Percentiles rank a stretch among this genome's conserved stretches.
phyloP scores from a whole-genome alignment of 2,113 vertebrate species.

The Syrrhaptes paradoxus region DNA sequence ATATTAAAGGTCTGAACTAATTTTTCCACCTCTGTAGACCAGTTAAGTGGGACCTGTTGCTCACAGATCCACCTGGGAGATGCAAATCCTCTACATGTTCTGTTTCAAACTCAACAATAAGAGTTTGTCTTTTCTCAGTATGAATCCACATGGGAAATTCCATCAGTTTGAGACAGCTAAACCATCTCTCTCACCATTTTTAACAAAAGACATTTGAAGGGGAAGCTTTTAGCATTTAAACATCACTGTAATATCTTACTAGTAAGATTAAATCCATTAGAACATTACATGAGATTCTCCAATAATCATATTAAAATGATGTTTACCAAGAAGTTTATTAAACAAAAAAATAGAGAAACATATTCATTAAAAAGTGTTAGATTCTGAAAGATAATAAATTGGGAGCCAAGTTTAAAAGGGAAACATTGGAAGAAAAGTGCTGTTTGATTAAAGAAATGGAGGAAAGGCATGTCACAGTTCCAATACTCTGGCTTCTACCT shows the following conservation, averaged over 20 bases:
- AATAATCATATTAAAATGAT: background rate
- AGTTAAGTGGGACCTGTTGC: background rate
- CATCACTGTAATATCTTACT: background rate
- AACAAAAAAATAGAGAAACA: background rate
- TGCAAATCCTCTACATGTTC: background rate
- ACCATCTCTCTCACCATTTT: background rate
- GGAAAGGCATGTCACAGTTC: background rate
- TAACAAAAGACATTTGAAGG: background rate
- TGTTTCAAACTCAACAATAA: background rate
- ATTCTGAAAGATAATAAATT: background rate
- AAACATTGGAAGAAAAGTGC: background rate
- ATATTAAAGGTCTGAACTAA: background rate
- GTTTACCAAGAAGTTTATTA: background rate
- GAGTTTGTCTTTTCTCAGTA: background rate
- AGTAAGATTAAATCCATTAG: background rate
- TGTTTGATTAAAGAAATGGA: background rate
- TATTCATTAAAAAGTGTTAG: background rate
- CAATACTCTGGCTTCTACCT: background rate
- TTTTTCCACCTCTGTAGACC: background rate
- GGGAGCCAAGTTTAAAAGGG: background rate
- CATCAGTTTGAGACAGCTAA: background rate
- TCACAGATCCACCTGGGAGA: background rate
- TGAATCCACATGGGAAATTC: background rate
- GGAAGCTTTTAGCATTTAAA: background rate
- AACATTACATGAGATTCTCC: background rate